Evolutionary conservation across 2,797 vertebrate genomes (phyloP).

Genomic region (Platyrinchus mystaceus): DNA sequence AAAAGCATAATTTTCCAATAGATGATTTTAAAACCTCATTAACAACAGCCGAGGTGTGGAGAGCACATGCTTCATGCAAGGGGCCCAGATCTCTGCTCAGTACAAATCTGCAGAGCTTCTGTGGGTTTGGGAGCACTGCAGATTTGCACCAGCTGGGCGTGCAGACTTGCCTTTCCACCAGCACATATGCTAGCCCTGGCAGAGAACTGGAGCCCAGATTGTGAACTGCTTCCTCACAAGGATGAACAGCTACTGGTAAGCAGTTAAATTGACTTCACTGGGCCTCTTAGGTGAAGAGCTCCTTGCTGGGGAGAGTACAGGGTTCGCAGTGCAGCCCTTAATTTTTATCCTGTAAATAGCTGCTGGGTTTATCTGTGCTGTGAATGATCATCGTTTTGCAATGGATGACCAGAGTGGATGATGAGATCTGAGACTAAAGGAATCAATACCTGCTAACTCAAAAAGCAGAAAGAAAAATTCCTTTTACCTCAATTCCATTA

Average conservation of each 20-base stretch:
- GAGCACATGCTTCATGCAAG: background rate
- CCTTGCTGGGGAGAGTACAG: background rate
- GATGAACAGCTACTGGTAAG: background rate
- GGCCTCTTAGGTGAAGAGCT: background rate
- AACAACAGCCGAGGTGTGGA: background rate
- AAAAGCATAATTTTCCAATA: background rate
- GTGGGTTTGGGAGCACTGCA: background rate
- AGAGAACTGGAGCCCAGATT: conserved; percentile 24
- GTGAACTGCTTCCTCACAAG: conserved; percentile 15
- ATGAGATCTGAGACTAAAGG: conserved; percentile 30
- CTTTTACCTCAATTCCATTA: conserved; percentile 1
- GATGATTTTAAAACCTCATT: background rate
- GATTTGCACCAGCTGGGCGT: conserved; percentile 2
- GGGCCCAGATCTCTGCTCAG: background rate
- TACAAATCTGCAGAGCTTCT: background rate
- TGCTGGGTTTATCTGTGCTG: conserved; percentile 18
- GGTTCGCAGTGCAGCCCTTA: background rate
- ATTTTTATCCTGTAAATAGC: conserved; percentile 25
- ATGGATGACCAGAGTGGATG: conserved; percentile 27
- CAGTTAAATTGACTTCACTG: background rate
- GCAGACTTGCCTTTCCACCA: background rate
- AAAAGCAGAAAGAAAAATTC: conserved; percentile 1
- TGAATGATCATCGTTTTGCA: conserved; percentile 34
- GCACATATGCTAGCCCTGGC: conserved; percentile 44
- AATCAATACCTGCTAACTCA: conserved; percentile 33